These are phyloP conservation scores for Leptopilina clavipes DNA, from an alignment of 1,140 invertebrate genomes.

Conservation along the genomic window DNA sequence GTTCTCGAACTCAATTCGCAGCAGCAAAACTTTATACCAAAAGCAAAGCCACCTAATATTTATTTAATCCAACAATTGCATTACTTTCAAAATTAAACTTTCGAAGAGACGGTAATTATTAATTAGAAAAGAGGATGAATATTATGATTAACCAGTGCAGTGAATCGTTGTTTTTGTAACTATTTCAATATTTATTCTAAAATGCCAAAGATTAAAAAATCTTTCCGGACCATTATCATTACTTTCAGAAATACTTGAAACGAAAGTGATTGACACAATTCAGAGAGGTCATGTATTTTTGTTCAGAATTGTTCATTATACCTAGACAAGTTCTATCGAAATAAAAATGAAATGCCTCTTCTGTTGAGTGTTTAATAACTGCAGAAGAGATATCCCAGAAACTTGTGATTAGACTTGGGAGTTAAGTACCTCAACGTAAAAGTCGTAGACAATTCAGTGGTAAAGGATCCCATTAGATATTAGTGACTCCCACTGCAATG, in stretches of 20 bases:
- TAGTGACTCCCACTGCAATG: slow-evolving; percentile 54
- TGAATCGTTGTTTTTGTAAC: too few relatives aligned
- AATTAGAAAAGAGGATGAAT: background rate
- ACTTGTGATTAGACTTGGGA: background rate
- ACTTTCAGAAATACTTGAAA: too few relatives aligned
- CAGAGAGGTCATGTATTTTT: background rate
- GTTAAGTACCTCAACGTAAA: background rate
- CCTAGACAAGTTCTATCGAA: background rate
- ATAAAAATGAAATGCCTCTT: slow-evolving; percentile 1
- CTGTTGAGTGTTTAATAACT: slow-evolving; percentile 12
- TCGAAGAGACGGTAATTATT: too few relatives aligned
- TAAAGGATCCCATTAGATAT: slow-evolving; percentile 58
- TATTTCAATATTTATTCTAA: too few relatives aligned
- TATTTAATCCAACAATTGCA: background rate
- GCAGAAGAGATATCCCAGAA: background rate
- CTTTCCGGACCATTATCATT: too few relatives aligned
- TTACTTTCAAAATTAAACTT: background rate
- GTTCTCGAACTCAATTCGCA: background rate
- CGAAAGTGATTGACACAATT: background rate
- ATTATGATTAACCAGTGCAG: too few relatives aligned
- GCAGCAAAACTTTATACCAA: slow-evolving; percentile 7
- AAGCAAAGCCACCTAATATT: background rate
- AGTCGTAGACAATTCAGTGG: slow-evolving; percentile 51
- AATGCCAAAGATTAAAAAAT: too few relatives aligned
- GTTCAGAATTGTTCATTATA: background rate